phyloP scores from a whole-genome alignment of 2,888 invertebrate genomes.

The Synergus itoensis region DNA sequence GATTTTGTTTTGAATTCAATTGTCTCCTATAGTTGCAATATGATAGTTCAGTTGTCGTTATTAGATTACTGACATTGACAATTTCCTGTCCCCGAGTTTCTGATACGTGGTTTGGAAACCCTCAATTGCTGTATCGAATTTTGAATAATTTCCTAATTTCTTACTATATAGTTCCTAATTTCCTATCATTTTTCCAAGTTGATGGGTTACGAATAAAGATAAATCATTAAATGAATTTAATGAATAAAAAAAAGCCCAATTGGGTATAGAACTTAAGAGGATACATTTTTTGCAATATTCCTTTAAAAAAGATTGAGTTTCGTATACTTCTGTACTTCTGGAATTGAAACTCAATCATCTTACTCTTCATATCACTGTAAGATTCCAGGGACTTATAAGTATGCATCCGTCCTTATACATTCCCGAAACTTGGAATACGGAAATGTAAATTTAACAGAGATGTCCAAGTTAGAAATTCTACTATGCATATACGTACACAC shows the following conservation, averaged over 20 bases:
- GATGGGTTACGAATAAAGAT: background rate
- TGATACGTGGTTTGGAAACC: conserved; percentile 6
- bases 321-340: background rate
- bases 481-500: conserved; percentile 24
- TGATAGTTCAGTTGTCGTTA: background rate
- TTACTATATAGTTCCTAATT: background rate
- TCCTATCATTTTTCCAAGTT: background rate
- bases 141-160: background rate
- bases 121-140: background rate
- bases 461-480: conserved; percentile 60
- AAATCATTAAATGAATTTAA: background rate
- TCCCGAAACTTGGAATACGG: conserved; percentile 60
- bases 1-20: background rate
- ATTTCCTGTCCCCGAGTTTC: background rate
- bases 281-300: background rate
- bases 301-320: background rate
- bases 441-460: conserved; percentile 68
- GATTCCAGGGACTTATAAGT: background rate
- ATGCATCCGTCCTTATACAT: background rate
- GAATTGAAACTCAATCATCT: conserved; percentile 5
- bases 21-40: background rate
- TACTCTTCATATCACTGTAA: conserved; percentile 33
- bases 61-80: background rate
- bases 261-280: background rate
- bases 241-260: background rate